Evolutionary conservation across 2,113 vertebrate species (phyloP).

Genomic region (Oxyura jamaicensis): DNA sequence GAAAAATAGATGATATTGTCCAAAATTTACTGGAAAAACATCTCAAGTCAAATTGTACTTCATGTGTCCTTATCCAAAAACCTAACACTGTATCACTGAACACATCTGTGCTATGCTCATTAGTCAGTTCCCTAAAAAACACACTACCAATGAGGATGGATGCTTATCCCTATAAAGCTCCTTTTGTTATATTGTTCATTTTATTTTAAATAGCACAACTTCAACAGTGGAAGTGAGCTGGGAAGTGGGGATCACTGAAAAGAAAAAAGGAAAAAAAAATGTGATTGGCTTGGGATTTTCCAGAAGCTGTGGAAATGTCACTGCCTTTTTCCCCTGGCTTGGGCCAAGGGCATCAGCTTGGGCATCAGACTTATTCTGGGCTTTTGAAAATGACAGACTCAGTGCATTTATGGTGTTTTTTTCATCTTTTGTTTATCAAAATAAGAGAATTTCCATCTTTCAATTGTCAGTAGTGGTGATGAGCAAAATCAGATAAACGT

Average conservation of each 20-base stretch:
- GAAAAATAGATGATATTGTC: neutral
- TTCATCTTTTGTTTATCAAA: neutral
- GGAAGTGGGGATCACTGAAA: neutral
- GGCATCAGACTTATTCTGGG: neutral
- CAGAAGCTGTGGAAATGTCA: neutral
- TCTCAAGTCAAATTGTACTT: neutral
- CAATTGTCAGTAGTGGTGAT: neutral
- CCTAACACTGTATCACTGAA: neutral
- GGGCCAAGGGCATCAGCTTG: neutral
- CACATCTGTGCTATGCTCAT: neutral
- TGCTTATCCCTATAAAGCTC: neutral
- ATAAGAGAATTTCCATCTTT: neutral
- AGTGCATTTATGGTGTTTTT: neutral
- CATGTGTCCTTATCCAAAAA: neutral
- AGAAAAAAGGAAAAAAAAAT: neutral
- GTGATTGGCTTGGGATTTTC: neutral
- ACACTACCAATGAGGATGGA: neutral
- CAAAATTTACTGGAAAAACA: neutral
- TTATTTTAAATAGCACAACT: neutral
- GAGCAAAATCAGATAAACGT: neutral
- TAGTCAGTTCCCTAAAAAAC: neutral
- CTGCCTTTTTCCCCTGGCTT: neutral
- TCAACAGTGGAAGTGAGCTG: neutral
- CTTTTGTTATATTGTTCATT: neutral
- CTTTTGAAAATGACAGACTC: neutral